phyloP scores from a whole-genome alignment of 2,113 vertebrate species.

The Halcyon malimbica region DNA sequence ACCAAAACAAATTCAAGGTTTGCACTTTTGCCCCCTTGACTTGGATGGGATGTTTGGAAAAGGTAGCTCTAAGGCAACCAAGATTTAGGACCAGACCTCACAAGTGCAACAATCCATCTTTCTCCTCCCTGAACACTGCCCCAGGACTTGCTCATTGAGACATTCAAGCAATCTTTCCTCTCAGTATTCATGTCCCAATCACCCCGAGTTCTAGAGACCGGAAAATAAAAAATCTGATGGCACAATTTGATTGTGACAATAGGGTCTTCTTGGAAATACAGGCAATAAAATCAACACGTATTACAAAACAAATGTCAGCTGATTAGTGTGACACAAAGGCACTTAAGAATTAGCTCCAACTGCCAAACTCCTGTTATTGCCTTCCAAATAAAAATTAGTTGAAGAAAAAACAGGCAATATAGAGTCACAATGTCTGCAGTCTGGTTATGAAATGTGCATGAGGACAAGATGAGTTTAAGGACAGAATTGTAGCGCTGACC shows the following conservation, averaged over 20 bases:
- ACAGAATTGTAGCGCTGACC: not conserved
- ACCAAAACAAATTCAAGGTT: not conserved
- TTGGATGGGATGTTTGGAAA: not conserved
- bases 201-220: not conserved
- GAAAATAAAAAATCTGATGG: not conserved
- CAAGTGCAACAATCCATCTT: not conserved
- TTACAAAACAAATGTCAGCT: not conserved
- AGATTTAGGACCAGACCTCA: not conserved
- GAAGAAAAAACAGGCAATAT: not conserved
- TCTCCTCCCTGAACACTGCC: not conserved
- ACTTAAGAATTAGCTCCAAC: not conserved
- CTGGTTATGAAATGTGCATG: not conserved
- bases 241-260: not conserved
- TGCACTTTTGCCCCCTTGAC: not conserved
- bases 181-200: not conserved
- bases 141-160: not conserved
- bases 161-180: not conserved
- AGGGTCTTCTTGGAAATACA: not conserved
- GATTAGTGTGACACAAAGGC: not conserved
- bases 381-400: not conserved
- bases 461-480: not conserved
- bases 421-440: not conserved
- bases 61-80: not conserved
- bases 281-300: not conserved
- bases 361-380: not conserved